phyloP scores from a whole-genome alignment of 2,113 vertebrate genomes.

The Pteropus alecto region DNA sequence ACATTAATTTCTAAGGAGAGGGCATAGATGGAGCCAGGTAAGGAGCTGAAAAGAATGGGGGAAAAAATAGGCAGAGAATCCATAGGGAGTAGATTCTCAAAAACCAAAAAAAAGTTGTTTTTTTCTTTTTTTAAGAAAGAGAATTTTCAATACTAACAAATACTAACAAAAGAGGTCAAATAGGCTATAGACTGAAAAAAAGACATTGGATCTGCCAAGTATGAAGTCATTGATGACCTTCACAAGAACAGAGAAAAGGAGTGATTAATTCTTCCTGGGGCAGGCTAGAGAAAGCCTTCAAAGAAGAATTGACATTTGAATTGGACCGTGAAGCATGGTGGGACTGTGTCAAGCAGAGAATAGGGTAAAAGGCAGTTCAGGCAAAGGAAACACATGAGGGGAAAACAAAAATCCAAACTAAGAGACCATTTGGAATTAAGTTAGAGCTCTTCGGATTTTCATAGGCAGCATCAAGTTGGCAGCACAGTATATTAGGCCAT shows the following conservation, averaged over 20 bases:
- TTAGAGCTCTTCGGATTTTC: neutral
- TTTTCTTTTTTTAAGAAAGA: neutral
- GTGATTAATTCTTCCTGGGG: conserved; percentile 22
- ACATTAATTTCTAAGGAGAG: neutral
- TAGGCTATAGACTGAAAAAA: neutral
- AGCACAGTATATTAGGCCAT: neutral
- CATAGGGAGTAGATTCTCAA: neutral
- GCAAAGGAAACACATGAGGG: neutral
- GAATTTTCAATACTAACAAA: neutral
- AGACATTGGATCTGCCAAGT: neutral
- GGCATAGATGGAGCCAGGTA: neutral
- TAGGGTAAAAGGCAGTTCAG: conserved; percentile 11
- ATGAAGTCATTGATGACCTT: conserved; percentile 11
- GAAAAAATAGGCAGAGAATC: neutral
- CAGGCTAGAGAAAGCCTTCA: neutral
- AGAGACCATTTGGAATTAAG: neutral
- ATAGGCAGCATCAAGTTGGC: neutral
- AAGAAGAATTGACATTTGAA: conserved; percentile 9
- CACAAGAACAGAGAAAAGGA: neutral
- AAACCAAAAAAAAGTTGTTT: neutral
- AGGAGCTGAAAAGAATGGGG: neutral
- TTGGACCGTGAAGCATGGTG: neutral
- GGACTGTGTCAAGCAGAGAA: neutral
- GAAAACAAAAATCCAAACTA: neutral
- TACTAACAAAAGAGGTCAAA: neutral